Evolutionary conservation across 2,113 vertebrate species (phyloP).

Genomic region (Ceuthmochares aereus): DNA sequence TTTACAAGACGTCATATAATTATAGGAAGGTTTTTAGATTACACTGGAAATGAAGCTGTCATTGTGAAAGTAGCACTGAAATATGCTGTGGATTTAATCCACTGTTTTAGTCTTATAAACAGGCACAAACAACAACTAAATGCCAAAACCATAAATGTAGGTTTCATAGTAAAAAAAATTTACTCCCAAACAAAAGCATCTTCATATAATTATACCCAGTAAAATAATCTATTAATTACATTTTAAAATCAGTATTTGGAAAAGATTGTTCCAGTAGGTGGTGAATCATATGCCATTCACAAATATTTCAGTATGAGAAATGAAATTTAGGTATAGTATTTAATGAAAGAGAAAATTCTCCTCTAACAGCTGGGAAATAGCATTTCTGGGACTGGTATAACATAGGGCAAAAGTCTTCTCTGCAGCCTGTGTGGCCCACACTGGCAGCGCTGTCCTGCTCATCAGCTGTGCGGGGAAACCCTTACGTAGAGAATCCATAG

Average conservation of each 20-base stretch:
- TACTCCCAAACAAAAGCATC: neutral
- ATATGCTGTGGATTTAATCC: neutral
- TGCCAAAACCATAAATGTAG: neutral
- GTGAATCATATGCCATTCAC: neutral
- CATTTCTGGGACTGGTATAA: neutral
- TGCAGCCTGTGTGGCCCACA: neutral
- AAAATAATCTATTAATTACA: neutral
- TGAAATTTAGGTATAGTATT: neutral
- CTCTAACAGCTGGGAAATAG: neutral
- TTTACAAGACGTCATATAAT: conserved; percentile 23
- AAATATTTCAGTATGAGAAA: neutral
- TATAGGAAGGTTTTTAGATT: conserved; percentile 14
- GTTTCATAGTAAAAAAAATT: neutral
- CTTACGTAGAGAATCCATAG: neutral
- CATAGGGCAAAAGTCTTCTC: neutral
- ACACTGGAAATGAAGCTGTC: neutral
- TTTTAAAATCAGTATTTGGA: neutral
- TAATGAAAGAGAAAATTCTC: neutral
- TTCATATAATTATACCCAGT: neutral
- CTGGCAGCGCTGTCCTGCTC: neutral
- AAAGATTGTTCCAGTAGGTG: neutral
- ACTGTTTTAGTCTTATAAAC: neutral
- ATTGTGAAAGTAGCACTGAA: neutral
- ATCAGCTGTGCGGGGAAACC: neutral
- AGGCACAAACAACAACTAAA: neutral